Evolutionary conservation across 2,888 invertebrate genomes (phyloP), one percentile per base, ranked within the genome.

Genomic region (Chrysina gloriosa): DNA sequence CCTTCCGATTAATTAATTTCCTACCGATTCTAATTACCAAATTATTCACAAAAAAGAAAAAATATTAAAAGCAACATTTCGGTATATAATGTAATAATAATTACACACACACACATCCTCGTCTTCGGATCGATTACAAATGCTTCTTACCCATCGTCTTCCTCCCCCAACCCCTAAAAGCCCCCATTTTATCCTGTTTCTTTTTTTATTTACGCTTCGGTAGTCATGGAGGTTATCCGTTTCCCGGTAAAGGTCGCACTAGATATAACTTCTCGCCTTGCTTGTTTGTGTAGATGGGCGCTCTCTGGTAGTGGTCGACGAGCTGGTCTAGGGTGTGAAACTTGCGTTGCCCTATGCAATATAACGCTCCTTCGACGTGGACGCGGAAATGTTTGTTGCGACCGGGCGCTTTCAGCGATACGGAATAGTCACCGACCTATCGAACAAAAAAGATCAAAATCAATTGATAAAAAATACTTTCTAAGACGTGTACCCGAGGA

Each of bases 311-410:
- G 86, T 99, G 98, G 82, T 95, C 94, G 77, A 99, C 97, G 76
- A 99, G 89, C 84, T 96, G 96, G 82, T 98, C 97, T 79, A 99
- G 87, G 67, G 95, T 92, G 79, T 94, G 92, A 86, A 99, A 99
- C 85, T 95, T 95, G 82, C 98, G 93, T 86, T 97, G 97, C 45
- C 99, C 99, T 85, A 99, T 99, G 85, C 96, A 95, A 85, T 96
- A 97, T 76, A 95, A 89, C 72, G 91, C 91, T 76, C 93, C 93
- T 82, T 95, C 95, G 72, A 97, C 96, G 84, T 97, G 97, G 79
- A 99, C 97, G 80, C 98, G 92, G 87, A 99, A 99, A 85, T 99
- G 99, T 84, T 99, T 99, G 88, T 99, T 99, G 77, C 98, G 92
- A 21, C 95, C 95, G 47, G 97, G 95, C 54, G 98, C 98, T 86